A percentile compares a stretch with the other conserved stretches of the same genome.
These are phyloP conservation scores for Urocyon cinereoargenteus DNA, from an alignment of 2,797 vertebrate genomes.

Conservation along the genomic window DNA sequence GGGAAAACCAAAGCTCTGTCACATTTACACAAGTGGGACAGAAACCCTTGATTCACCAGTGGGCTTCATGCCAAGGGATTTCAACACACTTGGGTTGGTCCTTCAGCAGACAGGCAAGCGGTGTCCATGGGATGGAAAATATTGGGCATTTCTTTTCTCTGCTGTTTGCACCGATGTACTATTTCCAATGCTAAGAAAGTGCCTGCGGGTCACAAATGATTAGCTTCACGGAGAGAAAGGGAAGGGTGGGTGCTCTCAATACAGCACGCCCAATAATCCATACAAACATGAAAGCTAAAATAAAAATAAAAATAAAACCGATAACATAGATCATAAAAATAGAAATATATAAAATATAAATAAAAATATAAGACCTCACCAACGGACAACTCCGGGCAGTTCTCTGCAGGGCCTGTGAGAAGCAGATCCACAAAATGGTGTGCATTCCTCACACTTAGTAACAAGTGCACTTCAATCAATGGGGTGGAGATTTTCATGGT, in stretches of 20 bases:
- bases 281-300: background rate
- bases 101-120: background rate
- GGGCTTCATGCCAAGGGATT: no score
- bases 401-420: no score
- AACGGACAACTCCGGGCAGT: no score
- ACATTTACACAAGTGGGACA: no score
- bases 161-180: background rate
- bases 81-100: background rate
- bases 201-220: fast-evolving
- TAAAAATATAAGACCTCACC: background rate
- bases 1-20: background rate
- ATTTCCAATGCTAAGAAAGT: fast-evolving
- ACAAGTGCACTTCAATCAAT: background rate
- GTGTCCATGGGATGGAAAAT: background rate
- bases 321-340: background rate
- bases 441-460: background rate
- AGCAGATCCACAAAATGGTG: no score
- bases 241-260: background rate
- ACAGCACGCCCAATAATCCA: fast-evolving
- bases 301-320: background rate
- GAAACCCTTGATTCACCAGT: background rate
- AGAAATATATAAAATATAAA: background rate
- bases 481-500: background rate
- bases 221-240: background rate
- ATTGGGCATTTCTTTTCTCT: background rate